phyloP scores from a whole-genome alignment of 2,113 vertebrate genomes.

The Fukomys damarensis region DNA sequence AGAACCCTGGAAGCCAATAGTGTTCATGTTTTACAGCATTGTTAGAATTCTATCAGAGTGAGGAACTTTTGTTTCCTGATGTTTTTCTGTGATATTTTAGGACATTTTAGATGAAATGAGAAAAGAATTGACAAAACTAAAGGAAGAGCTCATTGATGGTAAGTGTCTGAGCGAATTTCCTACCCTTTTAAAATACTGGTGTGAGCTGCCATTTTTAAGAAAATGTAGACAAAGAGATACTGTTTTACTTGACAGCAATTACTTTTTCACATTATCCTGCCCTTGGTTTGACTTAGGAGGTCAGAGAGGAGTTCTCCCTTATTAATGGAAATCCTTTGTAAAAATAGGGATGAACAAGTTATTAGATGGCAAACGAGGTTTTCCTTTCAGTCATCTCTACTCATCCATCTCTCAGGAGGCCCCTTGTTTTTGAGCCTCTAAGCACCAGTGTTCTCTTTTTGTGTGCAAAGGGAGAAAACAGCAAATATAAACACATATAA shows the following conservation, averaged over 20 bases:
- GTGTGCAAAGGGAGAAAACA: background rate
- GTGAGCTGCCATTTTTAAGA: background rate
- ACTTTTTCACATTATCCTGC: background rate
- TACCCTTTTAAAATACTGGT: background rate
- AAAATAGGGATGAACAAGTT: background rate
- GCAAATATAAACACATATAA: no score
- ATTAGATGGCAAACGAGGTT: background rate
- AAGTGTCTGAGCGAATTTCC: conserved; percentile 69
- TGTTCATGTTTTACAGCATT: background rate
- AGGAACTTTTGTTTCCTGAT: conserved; percentile 51
- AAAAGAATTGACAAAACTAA: conserved; percentile 98
- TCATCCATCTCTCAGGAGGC: no score
- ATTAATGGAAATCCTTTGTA: background rate
- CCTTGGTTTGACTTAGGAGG: background rate
- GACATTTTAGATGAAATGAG: conserved; percentile 99
- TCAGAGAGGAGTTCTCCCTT: background rate
- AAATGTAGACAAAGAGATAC: background rate
- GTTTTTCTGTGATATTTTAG: conserved; percentile 84
- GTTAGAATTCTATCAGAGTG: background rate
- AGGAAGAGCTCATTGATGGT: conserved; percentile 99
- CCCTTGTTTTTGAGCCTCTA: background rate
- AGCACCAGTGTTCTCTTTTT: background rate
- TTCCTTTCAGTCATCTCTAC: background rate
- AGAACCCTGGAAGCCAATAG: background rate
- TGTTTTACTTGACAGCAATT: background rate